Conservation (phyloP, 2,888 invertebrate genomes). For the Eurytoma adleriae region DNA sequence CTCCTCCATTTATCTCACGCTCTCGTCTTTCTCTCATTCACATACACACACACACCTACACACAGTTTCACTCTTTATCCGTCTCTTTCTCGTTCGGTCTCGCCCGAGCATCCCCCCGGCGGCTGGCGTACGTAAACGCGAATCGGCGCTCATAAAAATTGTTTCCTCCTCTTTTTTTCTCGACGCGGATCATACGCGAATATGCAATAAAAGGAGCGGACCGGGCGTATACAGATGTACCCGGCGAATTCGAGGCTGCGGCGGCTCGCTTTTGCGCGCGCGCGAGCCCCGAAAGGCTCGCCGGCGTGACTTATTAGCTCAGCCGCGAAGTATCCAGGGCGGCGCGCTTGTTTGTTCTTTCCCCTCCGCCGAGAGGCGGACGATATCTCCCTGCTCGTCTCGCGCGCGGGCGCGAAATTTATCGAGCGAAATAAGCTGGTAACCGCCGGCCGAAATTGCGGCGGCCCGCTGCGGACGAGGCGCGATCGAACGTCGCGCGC, state of each 20-base stretch:
- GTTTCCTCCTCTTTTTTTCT: background rate
- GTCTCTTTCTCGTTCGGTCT: constrained; percentile 1
- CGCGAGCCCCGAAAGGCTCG: constrained; percentile 14
- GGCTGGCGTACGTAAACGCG: background rate
- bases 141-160: background rate
- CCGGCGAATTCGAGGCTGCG: constrained; percentile 12
- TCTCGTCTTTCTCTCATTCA: background rate
- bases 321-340: constrained; percentile 1
- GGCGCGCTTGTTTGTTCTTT: constrained; percentile 31
- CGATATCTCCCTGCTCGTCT: background rate
- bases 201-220: constrained; percentile 23
- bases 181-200: constrained; percentile 28
- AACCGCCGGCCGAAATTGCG: background rate
- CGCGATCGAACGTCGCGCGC: background rate
- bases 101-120: background rate
- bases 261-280: constrained; percentile 33
- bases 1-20: background rate
- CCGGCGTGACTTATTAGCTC: constrained; percentile 51
- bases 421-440: constrained; percentile 12
- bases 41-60: no score
- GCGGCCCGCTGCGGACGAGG: background rate
- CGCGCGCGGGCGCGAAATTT: background rate
- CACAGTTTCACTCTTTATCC: background rate
- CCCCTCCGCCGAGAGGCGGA: background rate
- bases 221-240: constrained; percentile 6